Evolutionary conservation across 2,113 vertebrate species (phyloP).

Genomic region (Leucopternis melanops): DNA sequence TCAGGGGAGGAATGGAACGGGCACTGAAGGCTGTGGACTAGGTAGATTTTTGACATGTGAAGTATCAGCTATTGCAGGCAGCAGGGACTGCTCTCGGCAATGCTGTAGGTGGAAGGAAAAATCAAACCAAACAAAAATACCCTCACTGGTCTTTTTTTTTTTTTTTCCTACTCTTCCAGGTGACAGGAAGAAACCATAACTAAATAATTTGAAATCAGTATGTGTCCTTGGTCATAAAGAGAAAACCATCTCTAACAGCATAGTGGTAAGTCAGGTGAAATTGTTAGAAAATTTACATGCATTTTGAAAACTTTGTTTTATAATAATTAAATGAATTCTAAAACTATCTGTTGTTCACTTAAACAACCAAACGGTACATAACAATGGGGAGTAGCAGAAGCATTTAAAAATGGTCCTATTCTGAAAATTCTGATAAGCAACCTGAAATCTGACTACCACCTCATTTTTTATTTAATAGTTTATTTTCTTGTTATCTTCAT

Average conservation of each 20-base stretch:
- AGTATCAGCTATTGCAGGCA: neutral
- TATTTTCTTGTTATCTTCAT: neutral
- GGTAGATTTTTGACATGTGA: neutral
- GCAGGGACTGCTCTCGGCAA: neutral
- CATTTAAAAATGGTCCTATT: neutral
- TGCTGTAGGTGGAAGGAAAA: neutral
- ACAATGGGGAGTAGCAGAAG: neutral
- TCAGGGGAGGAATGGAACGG: neutral
- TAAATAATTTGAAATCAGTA: neutral
- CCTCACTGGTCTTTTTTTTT: neutral
- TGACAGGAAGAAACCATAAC: neutral
- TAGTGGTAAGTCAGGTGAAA: neutral
- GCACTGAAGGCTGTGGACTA: neutral
- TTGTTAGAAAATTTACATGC: neutral
- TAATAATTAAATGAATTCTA: neutral
- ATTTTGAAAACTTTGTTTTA: neutral
- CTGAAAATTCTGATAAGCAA: neutral
- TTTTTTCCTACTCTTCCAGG: fast-evolving
- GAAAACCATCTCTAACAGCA: neutral
- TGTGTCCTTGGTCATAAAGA: neutral
- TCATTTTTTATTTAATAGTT: neutral
- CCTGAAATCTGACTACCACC: neutral
- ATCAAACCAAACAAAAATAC: neutral
- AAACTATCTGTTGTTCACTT: neutral
- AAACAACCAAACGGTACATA: neutral